phyloP scores from a whole-genome alignment of 2,113 vertebrate genomes.

The Paradoxurus hermaphroditus region DNA sequence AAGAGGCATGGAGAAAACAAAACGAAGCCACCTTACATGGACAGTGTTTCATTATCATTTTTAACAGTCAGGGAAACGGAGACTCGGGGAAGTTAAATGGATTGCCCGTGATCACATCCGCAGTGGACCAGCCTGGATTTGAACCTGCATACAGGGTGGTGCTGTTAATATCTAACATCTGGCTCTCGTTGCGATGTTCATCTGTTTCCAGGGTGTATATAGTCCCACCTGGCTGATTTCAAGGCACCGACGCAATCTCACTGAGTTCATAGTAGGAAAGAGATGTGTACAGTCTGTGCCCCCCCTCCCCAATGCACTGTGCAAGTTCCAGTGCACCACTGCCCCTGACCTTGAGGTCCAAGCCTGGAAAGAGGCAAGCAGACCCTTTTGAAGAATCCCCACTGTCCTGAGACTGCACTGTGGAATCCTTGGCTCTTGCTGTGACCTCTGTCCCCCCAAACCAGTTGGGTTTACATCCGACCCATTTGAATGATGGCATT shows the following conservation, averaged over 20 bases:
- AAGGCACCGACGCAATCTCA: fast-evolving
- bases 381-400: not conserved
- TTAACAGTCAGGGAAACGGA: not conserved
- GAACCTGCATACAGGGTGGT: not conserved
- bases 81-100: not conserved
- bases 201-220: not conserved
- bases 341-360: not conserved
- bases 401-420: not conserved
- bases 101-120: not conserved
- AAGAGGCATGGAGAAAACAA: not conserved
- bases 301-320: not conserved
- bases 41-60: not conserved
- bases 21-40: not conserved
- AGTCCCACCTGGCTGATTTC: not conserved
- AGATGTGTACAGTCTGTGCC: fast-evolving
- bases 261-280: not conserved
- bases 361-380: not conserved
- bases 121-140: too few relatives aligned
- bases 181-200: not conserved
- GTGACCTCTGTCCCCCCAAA: slow-evolving; percentile 58
- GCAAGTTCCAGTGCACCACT: fast-evolving
- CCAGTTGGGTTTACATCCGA: slow-evolving; percentile 33
- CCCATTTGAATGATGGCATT: slow-evolving; percentile 64
- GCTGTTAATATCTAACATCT: not conserved
- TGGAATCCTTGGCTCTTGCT: not conserved